Evolutionary conservation across 2,888 invertebrate species (phyloP), one percentile per base, ranked within the genome.

Genomic region (Lithophane socia): DNA sequence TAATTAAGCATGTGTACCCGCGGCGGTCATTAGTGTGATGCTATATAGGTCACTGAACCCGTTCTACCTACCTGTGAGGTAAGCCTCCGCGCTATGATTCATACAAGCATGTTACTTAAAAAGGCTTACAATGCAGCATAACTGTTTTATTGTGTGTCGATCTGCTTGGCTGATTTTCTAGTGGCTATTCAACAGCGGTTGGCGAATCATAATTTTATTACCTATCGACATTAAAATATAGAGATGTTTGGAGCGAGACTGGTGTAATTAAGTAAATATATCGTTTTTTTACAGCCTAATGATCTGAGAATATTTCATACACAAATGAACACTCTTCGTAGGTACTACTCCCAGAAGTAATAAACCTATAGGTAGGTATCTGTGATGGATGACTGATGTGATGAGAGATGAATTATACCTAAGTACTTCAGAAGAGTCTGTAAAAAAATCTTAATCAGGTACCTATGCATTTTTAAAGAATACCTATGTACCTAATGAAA

Each of bases 41-140:
- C 37, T 86, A 84, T 77, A 82, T 88, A 86, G 87, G 87, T 88
- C 88, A 84, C 80, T 87, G 88, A 88, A 88, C 88, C 80, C 72
- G 66, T 77, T 79, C 72, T 80, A 84, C 80, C 77, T 78, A 87
- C 85, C 61, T 74, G 79, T 76, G 83, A 84, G 73, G 86, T 77
- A 84, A 80, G 80, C 82, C 84, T 80, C 74, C 73, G 77, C 63
- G 77, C 49, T 79, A 85, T 88, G 88, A 88, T 77, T 88, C 88
- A 88, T 85, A 80, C 77, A 79, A 77, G 67, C 73, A 79, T 73
- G 80, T 86, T 77, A 81, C 85, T 63, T 86, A 69, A 79, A 82
- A 85, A 83, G 82, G 79, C 82, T 79, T 83, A 86, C 86, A 88
- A 86, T 88, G 85, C 88, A 84, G 69, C 71, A 64, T 77, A 82